Conservation (phyloP, 2,888 invertebrate species). For the Lysandra coridon region DNA sequence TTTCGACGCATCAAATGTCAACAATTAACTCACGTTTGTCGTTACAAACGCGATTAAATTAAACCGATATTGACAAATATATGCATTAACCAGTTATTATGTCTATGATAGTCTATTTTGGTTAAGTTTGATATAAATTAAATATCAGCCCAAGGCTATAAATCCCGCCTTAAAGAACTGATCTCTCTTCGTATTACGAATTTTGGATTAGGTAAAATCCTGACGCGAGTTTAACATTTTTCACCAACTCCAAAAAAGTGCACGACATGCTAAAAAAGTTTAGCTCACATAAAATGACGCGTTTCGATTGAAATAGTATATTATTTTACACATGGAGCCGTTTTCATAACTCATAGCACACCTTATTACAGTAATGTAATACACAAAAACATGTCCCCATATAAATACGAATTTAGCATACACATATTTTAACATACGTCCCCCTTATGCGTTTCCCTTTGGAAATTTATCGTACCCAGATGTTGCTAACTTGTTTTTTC, state of each 20-base stretch:
- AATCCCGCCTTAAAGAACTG: no score
- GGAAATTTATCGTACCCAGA: constrained; percentile 47
- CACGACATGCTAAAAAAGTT: no score
- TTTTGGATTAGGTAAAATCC: no score
- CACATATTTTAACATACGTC: constrained; percentile 36
- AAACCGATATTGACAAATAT: background rate
- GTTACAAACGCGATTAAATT: background rate
- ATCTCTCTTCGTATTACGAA: no score
- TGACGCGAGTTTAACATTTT: no score
- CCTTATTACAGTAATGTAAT: constrained; percentile 2
- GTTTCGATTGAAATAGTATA: background rate
- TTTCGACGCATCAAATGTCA: background rate
- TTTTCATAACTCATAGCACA: background rate
- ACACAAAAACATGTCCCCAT: background rate
- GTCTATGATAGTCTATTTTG: no score
- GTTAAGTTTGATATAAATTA: no score
- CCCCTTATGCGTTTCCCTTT: constrained; percentile 37
- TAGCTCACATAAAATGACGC: no score
- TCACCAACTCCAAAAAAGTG: no score
- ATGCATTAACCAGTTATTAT: background rate
- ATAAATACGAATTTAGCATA: constrained; percentile 4
- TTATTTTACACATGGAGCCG: background rate
- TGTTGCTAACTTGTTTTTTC: constrained; percentile 44
- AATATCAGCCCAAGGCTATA: no score
- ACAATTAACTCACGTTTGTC: background rate